phyloP scores from a whole-genome alignment of 1,140 invertebrate genomes.

The Orchesella cincta region DNA sequence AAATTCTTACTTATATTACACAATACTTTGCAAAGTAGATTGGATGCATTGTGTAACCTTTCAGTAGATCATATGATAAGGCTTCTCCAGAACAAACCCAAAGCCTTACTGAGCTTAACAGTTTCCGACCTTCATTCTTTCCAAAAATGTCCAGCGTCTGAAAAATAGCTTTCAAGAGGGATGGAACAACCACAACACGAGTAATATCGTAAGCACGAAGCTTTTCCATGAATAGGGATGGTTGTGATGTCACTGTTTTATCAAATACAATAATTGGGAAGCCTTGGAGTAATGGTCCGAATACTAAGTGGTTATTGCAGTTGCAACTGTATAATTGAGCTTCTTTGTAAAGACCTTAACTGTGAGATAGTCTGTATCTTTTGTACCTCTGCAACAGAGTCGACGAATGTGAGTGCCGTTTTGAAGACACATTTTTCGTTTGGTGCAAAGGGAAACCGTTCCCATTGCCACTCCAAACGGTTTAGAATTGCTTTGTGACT shows the following conservation, averaged over 20 bases:
- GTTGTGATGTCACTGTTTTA: slow-evolving; percentile 70
- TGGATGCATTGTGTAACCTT: no score
- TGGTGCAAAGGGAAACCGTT: slow-evolving; percentile 66
- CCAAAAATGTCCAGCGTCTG: slow-evolving; percentile 63
- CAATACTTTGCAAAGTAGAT: no score
- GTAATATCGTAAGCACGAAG: slow-evolving; percentile 72
- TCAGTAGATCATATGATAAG: not conserved
- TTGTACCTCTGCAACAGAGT: slow-evolving; percentile 77
- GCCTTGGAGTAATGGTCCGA: slow-evolving; percentile 75
- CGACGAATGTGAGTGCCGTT: slow-evolving; percentile 84
- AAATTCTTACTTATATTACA: not conserved
- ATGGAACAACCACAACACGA: slow-evolving; percentile 81
- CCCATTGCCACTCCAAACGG: slow-evolving; percentile 81
- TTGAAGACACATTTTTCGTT: slow-evolving; percentile 80
- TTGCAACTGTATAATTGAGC: no score
- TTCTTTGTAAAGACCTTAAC: no score
- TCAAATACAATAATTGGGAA: slow-evolving; percentile 70
- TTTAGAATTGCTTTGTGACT: slow-evolving; percentile 77
- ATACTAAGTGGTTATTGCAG: no score
- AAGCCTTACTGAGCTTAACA: slow-evolving; percentile 64
- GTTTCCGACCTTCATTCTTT: slow-evolving; percentile 22
- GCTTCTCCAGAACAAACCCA: slow-evolving; percentile 84
- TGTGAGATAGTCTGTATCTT: no score
- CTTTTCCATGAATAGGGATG: slow-evolving; percentile 67
- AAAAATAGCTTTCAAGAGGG: slow-evolving; percentile 73